Base-by-base conservation (phyloP, 2,888 invertebrate species). In the Pollenia griseotomentosa region DNA sequence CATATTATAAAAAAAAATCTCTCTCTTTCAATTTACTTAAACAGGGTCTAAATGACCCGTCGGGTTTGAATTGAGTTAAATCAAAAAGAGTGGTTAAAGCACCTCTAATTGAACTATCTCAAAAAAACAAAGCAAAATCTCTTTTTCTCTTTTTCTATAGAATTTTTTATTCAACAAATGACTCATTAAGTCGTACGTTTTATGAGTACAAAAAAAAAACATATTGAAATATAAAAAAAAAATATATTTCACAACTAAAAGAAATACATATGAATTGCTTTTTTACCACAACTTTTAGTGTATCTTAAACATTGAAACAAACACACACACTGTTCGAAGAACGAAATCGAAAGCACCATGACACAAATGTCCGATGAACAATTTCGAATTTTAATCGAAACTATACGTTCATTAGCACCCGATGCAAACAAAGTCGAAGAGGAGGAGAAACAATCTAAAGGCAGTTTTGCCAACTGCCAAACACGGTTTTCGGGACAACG, bases 291-390 rank as follows among this genome's bases (percentile, higher is more conserved):
- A 19, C n/a, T 19, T 86, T 83, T 79, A 86, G 83, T 86, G 14
- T 59, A 51, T 74, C 78, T 55, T 55, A 42, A 51, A 71, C 82
- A 19, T 63, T 55, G 33, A 14, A 71, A 46, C 44, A 33, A 85
- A 77, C 33, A 51, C 33, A 51, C 33, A 48, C 46, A 63, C 66
- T 11, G 44, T 48, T 19, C 12, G 5, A 68, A 40, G 4, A 70
- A 23, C 14, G 12, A 57, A 33, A 40, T 42, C 8, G 40, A 23
- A 65, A 4, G 12, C 55, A 57, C 5, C 14, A 86, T 86, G 86
- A 79, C 86, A 10, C 90, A 90, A 81, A 92, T 92, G 92, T 92
- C 92, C 44, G 89, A 89, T 55, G 92, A 92, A 70, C 93, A 93
- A 89, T 89, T 92, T 42, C 91, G 88, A 8, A 88, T 90, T 84